phyloP scores from a whole-genome alignment of 2,888 invertebrate genomes.

The Seira musarum region DNA sequence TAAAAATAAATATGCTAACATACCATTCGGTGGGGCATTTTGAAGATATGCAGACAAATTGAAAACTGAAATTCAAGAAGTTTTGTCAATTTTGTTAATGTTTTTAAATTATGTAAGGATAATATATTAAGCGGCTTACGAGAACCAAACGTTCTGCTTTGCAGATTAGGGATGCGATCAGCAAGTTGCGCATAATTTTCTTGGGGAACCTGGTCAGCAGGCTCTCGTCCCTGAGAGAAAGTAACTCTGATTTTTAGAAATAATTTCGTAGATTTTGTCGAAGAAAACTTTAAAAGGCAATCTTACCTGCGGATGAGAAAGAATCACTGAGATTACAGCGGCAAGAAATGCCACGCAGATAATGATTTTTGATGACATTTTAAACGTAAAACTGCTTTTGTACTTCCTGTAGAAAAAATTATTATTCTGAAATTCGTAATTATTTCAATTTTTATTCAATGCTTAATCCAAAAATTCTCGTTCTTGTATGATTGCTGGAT shows the following conservation, averaged over 20 bases:
- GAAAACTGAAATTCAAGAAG: constrained; percentile 30
- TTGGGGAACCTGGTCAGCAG: background rate
- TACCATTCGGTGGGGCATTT: constrained; percentile 4
- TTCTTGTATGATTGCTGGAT: too few relatives aligned
- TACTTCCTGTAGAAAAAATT: constrained; percentile 8
- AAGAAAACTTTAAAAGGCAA: constrained; percentile 2
- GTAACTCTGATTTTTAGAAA: too few relatives aligned
- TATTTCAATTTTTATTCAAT: too few relatives aligned
- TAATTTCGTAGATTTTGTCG: background rate
- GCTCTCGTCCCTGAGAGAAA: background rate
- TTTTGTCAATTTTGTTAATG: too few relatives aligned
- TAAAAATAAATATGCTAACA: too few relatives aligned
- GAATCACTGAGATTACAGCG: constrained; percentile 39
- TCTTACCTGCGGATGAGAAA: constrained; percentile 48
- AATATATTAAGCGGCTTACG: constrained; percentile 35
- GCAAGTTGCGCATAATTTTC: background rate
- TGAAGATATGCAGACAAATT: constrained; percentile 45
- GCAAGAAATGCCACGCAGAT: constrained; percentile 43
- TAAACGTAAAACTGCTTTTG: constrained; percentile 5
- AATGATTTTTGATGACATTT: constrained; percentile 45
- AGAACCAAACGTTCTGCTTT: constrained; percentile 17
- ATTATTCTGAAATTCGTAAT: too few relatives aligned
- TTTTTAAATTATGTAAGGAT: too few relatives aligned
- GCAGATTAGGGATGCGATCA: constrained; percentile 22
- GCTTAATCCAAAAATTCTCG: too few relatives aligned